phyloP scores from a whole-genome alignment of 2,797 vertebrate genomes.

The Sibirionetta formosa region DNA sequence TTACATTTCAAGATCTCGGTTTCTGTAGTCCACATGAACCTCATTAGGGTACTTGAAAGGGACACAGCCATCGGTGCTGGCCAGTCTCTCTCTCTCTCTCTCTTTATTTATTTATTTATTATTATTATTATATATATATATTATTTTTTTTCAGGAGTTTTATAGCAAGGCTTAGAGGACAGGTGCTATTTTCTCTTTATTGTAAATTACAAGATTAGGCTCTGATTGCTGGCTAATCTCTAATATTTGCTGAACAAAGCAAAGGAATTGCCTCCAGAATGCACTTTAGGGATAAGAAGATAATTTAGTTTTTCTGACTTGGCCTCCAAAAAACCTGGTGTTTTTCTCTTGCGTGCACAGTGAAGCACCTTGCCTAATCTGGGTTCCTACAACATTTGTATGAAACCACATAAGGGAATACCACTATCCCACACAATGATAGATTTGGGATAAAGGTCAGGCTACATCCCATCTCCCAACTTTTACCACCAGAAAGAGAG shows the following conservation, averaged over 20 bases:
- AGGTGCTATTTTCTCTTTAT: not conserved
- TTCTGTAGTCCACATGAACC: rapidly evolving
- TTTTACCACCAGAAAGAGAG: not conserved
- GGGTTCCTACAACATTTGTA: not conserved
- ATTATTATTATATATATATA: too few relatives aligned
- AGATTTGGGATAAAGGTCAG: not conserved
- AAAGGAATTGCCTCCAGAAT: not conserved
- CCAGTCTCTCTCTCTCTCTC: too few relatives aligned
- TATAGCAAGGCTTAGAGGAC: not conserved
- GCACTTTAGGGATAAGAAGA: not conserved
- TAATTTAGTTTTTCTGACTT: not conserved
- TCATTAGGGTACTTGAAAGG: not conserved
- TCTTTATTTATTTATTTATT: too few relatives aligned
- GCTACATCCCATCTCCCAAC: not conserved
- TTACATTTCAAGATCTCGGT: not conserved
- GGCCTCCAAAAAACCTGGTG: not conserved
- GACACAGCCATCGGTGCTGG: not conserved
- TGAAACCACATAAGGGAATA: not conserved
- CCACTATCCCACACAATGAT: not conserved
- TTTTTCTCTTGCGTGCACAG: not conserved
- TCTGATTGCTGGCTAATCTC: not conserved
- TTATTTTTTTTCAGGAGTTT: not conserved
- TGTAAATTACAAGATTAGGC: not conserved
- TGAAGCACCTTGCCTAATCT: not conserved
- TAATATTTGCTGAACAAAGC: not conserved